Percentiles rank a stretch among this genome's conserved stretches.
Evolutionary conservation across 2,888 invertebrate genomes (phyloP).

Genomic region (Meteorus cinctellus): DNA sequence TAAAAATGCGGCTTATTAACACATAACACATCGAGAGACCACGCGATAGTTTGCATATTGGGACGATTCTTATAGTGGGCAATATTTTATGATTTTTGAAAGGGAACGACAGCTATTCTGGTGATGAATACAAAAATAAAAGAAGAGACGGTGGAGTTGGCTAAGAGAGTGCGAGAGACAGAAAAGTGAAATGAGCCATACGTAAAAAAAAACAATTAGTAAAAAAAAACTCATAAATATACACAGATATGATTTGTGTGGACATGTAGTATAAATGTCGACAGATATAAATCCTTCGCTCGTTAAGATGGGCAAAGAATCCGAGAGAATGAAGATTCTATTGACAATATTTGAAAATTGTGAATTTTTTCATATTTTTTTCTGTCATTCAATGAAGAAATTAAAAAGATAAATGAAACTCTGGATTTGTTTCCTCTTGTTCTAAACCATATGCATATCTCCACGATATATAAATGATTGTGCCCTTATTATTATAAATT

Average conservation of each 20-base stretch:
- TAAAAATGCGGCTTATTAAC: slow-evolving; percentile 62
- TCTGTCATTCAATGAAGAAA: not conserved
- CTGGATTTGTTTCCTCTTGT: slow-evolving; percentile 50
- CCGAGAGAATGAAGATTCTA: slow-evolving; percentile 12
- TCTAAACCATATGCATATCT: slow-evolving; percentile 46
- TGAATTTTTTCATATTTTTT: slow-evolving; percentile 9
- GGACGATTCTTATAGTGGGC: slow-evolving; percentile 12
- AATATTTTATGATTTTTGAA: slow-evolving; percentile 51
- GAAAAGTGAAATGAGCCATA: slow-evolving; percentile 45
- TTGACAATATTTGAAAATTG: slow-evolving; percentile 26
- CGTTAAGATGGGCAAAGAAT: slow-evolving; percentile 64
- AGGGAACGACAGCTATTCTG: slow-evolving; percentile 27
- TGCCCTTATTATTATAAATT: slow-evolving; percentile 72
- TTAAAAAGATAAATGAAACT: slow-evolving; percentile 17
- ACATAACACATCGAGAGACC: slow-evolving; percentile 67
- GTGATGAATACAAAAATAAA: slow-evolving; percentile 9
- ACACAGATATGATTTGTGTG: not conserved
- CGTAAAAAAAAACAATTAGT: slow-evolving; percentile 59
- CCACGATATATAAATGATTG: slow-evolving; percentile 41
- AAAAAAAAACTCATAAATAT: slow-evolving; percentile 54
- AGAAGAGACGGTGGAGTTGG: slow-evolving; percentile 25
- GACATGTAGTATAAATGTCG: slow-evolving; percentile 61
- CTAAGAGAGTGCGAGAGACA: slow-evolving; percentile 42
- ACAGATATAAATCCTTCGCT: slow-evolving; percentile 67
- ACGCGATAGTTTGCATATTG: slow-evolving; percentile 26